These are phyloP conservation scores for Perca schrenkii DNA, from an alignment of 2,113 vertebrate species.

Conservation along the genomic window DNA sequence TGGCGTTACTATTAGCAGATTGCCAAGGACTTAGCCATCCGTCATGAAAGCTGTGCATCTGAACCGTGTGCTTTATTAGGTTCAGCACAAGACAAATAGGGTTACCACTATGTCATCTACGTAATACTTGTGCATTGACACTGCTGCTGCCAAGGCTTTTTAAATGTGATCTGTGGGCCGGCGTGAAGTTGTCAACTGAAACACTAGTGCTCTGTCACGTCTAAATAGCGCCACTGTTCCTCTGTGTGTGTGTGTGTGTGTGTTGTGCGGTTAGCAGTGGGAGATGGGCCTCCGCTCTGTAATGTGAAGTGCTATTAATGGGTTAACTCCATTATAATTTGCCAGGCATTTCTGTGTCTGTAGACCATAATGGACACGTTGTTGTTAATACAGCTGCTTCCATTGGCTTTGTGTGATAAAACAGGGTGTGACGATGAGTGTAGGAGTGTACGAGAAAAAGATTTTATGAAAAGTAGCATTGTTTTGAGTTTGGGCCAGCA, in stretches of 20 bases:
- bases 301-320: constrained; percentile 55
- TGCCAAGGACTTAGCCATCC: constrained; percentile 21
- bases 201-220: constrained; percentile 63
- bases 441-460: constrained; percentile 58
- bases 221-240: constrained; percentile 69
- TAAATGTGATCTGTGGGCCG: constrained; percentile 56
- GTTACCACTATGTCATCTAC: constrained; percentile 52
- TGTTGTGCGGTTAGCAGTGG: constrained; percentile 16
- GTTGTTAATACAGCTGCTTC: constrained; percentile 60
- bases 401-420: constrained; percentile 62
- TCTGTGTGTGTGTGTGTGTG: not conserved
- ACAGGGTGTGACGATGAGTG: constrained; percentile 65
- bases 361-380: constrained; percentile 63
- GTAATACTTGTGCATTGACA: constrained; percentile 26
- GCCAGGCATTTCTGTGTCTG: constrained; percentile 47
- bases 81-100: constrained; percentile 57
- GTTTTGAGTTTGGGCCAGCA: constrained; percentile 32
- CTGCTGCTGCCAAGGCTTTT: constrained; percentile 48
- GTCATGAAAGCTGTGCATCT: constrained; percentile 33
- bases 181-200: constrained; percentile 35
- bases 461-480: constrained; percentile 61
- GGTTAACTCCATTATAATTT: constrained; percentile 71
- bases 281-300: constrained; percentile 51
- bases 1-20: constrained; percentile 57
- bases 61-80: constrained; percentile 10